Base-by-base conservation (phyloP, 1,140 invertebrate genomes). In the Drosophila lacertosa region DNA sequence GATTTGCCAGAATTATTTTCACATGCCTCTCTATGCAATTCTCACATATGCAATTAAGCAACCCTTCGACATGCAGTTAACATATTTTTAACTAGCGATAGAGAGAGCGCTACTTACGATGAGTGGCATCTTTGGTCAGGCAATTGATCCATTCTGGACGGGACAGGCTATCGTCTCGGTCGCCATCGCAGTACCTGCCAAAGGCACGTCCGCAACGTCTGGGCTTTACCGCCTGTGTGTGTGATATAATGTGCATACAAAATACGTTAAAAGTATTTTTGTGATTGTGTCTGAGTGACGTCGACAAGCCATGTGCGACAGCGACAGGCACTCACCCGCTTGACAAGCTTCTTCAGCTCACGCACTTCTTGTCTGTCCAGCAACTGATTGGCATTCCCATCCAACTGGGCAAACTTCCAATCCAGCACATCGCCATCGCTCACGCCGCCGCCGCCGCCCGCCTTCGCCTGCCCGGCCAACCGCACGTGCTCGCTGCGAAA, bases 141-240 rank as follows among this genome's bases (percentile, higher is more conserved):
- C 97, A 98, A 24, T 94, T 93, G 11, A 93, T 93, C 97, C 97
- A 98, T 92, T 98, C 97, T 54, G 95, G 93, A 18, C 93, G 93
- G 4, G 95, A 94, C 32, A 98, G 94, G 64, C 93, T 94, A 13
- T 94, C 93, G 92, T 98, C 96, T 35, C 93, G 92, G 91, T 97
- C 94, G 32, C 94, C 92, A 92, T 98, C 97, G 92, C 97, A 98
- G 66, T 94, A 94, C 53, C 95, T 94, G 1, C 96, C 94, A 92
- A 98, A 98, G n/a, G 94, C 95, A 72, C 96, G 95, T 51, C 97
- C 96, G 92, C 97, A 98, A 64, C 95, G 94, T 90, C 95, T 95
- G 7, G 97, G 97, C 75, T 96, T 95, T 15, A 98, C 95, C 18
- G 96, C 94, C 93, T 94, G 57, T 45, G 47, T 48, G 33, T 51